A percentile compares a stretch with the other conserved stretches of the same genome.
phyloP scores from a whole-genome alignment of 1,140 invertebrate genomes.

The Apis dorsata region DNA sequence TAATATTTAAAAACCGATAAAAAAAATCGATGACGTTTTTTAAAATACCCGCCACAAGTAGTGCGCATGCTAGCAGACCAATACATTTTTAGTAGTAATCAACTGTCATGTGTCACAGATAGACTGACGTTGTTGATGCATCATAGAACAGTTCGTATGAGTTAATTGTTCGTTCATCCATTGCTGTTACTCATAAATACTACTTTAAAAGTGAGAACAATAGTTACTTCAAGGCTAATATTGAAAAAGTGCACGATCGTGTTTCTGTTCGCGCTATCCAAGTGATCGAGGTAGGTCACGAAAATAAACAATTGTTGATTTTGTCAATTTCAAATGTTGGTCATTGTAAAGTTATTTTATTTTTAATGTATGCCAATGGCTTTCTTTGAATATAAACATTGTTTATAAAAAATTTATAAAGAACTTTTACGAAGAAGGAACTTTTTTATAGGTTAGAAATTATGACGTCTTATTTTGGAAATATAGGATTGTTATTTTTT shows the following conservation, averaged over 20 bases:
- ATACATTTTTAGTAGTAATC: no score
- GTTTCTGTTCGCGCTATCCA: not conserved
- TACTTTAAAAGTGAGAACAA: not conserved
- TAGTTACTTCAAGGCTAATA: not conserved
- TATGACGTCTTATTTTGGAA: not conserved
- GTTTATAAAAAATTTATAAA: not conserved
- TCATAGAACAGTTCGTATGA: not conserved
- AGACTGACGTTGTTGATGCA: not conserved
- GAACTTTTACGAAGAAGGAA: no score
- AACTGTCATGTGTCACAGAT: slow-evolving; percentile 13
- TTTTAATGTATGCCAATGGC: not conserved
- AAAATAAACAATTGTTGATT: not conserved
- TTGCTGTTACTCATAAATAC: not conserved
- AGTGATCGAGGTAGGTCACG: slow-evolving; percentile 35
- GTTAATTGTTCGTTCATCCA: slow-evolving; percentile 24
- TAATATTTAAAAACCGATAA: not conserved
- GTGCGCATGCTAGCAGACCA: not conserved
- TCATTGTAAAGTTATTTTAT: not conserved
- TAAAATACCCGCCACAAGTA: not conserved
- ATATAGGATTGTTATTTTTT: not conserved
- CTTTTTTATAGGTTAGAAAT: slow-evolving; percentile 42
- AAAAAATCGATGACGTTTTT: not conserved
- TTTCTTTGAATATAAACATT: not conserved
- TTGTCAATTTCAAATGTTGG: not conserved
- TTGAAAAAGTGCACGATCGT: slow-evolving; percentile 12